A percentile compares a stretch with the other conserved stretches of the same genome.
Evolutionary conservation across 2,888 invertebrate genomes (phyloP).

Genomic region (Cordylochernes scorpioides): DNA sequence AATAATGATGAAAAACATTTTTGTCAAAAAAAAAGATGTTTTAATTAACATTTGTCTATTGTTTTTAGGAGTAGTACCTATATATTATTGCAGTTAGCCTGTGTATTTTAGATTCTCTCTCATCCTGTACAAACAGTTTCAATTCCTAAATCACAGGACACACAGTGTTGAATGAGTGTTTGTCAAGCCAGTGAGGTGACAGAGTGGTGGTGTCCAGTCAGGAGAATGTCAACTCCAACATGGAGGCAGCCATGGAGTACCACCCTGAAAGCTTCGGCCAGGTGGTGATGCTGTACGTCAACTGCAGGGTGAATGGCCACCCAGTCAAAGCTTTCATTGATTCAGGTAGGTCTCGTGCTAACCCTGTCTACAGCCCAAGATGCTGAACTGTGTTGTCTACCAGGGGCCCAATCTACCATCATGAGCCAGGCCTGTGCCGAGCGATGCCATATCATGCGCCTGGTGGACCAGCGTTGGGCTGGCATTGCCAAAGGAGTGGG

Average conservation of each 20-base stretch:
- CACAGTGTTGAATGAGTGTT: too few relatives aligned
- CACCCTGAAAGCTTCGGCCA: constrained; percentile 95
- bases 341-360: constrained; percentile 48
- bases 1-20: too few relatives aligned
- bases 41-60: too few relatives aligned
- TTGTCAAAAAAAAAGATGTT: too few relatives aligned
- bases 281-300: constrained; percentile 88
- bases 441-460: constrained; percentile 35
- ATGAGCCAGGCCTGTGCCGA: constrained; percentile 92
- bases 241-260: constrained; percentile 95
- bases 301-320: constrained; percentile 83
- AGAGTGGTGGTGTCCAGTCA: too few relatives aligned
- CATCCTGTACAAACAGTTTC: too few relatives aligned
- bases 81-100: too few relatives aligned
- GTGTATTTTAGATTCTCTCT: too few relatives aligned
- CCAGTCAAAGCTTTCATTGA: constrained; percentile 96
- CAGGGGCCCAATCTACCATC: constrained; percentile 80
- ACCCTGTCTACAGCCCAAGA: constrained; percentile 2
- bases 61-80: too few relatives aligned
- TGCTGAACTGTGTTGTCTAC: constrained; percentile 6
- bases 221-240: constrained; percentile 82
- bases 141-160: too few relatives aligned
- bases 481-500: constrained; percentile 89
- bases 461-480: constrained; percentile 61
- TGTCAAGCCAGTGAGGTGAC: too few relatives aligned